Evolutionary conservation across 23 tunicate species (phyloP).

Genomic region (Clavelina lepadiformis): DNA sequence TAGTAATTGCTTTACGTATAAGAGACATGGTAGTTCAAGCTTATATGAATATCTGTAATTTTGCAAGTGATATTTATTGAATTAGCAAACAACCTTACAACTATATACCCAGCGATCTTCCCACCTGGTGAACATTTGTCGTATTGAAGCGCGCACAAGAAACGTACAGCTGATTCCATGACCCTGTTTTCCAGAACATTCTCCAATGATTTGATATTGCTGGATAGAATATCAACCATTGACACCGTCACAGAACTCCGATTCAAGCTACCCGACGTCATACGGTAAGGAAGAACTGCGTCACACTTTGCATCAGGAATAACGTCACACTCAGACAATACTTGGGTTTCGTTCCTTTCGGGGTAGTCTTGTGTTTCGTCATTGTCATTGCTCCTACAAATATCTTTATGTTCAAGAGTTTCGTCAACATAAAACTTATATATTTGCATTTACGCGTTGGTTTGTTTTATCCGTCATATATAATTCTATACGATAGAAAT

Average conservation of each 20-base stretch:
- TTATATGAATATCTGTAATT: too few relatives aligned
- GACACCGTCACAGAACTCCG: not conserved
- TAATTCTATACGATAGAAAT: too few relatives aligned
- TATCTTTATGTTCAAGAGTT: not conserved
- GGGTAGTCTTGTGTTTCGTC: not conserved
- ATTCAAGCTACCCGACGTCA: not conserved
- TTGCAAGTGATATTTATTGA: too few relatives aligned
- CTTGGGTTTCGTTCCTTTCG: too few relatives aligned
- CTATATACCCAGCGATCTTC: too few relatives aligned
- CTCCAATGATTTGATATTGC: not conserved
- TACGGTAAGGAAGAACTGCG: constrained; percentile 28
- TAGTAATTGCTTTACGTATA: too few relatives aligned
- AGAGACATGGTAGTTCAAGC: too few relatives aligned
- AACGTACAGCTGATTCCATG: not conserved
- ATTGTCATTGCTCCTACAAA: constrained; percentile 12
- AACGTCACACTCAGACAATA: constrained; percentile 1
- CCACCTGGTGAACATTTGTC: not conserved
- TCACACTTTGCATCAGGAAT: constrained; percentile 27
- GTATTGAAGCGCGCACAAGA: not conserved
- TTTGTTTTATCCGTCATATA: too few relatives aligned
- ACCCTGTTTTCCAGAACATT: not conserved
- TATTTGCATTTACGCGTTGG: too few relatives aligned
- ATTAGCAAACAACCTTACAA: too few relatives aligned
- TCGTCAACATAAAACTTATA: too few relatives aligned
- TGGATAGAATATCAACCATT: not conserved